Evolutionary conservation across 1,140 invertebrate genomes (phyloP), one percentile per base, ranked within the genome.

Genomic region (Drosophila tristis): DNA sequence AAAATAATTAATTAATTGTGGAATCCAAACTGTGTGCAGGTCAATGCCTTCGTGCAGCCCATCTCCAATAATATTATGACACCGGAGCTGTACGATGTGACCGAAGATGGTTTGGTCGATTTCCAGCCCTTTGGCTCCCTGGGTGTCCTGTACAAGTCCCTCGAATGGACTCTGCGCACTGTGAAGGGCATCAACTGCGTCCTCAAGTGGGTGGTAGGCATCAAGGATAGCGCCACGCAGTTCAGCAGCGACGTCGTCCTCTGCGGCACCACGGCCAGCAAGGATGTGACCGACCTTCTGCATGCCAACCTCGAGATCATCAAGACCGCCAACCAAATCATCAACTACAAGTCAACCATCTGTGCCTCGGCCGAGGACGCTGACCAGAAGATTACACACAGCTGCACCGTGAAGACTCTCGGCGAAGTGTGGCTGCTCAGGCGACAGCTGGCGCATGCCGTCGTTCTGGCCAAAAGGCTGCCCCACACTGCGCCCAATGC

Each of bases 101-200:
- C 43, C 29, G 42, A 48, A 26, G 29, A 73, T 8, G 67, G 15
- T 15, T 42, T 60, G 2, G 2, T 80, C 29, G 55, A 60, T 2
- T 25, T 42, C 1, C 74, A 80, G 5, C 2, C 43, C 2, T 44
- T 71, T 0, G 0, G 35, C 5, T 0, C 68, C 13, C 50, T 80
- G 4, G 45, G 42, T 0, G 0, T 0, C 4, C 25, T 15, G n/a
- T 75, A 61, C 55, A 53, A 43, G 23, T 23, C 16, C 49, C 15
- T 85, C 4, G 73, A 79, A 58, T 4, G 8, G 0, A 15, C 23
- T 0, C 47, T 90, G 20, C 86, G 74, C 42, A 53, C 51, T 45
- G 11, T 79, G 2, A 90, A 90, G 62, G 86, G 86, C 16, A 49
- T 90, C 16, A 90, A 85, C 39, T 90, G 86, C 44, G 7, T 76